Evolutionary conservation across 2,113 vertebrate species (phyloP).

Genomic region (Festucalex cinctus): DNA sequence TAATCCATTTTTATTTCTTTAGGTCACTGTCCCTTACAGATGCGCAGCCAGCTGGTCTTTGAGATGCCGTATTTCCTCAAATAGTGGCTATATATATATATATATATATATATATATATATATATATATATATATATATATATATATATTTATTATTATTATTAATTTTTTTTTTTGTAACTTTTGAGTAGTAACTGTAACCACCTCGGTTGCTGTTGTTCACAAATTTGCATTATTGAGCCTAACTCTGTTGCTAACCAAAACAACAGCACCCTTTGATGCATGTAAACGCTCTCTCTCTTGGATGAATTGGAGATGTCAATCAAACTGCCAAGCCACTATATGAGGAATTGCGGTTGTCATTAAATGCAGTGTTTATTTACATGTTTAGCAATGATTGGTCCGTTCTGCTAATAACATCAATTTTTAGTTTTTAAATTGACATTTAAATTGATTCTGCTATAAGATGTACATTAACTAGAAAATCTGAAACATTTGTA

Average conservation of each 20-base stretch:
- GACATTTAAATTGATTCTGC: too few species aligned
- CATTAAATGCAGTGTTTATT: not conserved
- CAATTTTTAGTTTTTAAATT: not conserved
- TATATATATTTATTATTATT: too few species aligned
- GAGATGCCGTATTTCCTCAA: not conserved
- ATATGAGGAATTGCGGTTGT: not conserved
- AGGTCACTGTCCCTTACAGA: slow-evolving; percentile 31
- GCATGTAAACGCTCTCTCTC: not conserved
- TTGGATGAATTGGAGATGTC: not conserved
- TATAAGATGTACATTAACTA: not conserved
- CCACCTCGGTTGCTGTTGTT: not conserved
- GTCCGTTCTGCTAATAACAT: not conserved
- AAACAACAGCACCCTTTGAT: not conserved
- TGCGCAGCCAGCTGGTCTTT: not conserved
- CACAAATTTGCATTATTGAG: not conserved
- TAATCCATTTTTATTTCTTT: slow-evolving; percentile 13
- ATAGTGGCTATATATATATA: too few species aligned
- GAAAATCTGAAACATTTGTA: too few species aligned
- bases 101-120: too few species aligned
- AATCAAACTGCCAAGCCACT: not conserved
- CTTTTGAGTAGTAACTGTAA: not conserved
- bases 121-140: too few species aligned
- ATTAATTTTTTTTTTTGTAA: not conserved
- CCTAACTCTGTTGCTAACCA: not conserved
- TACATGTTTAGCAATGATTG: not conserved